Evolutionary conservation across 2,888 invertebrate genomes (phyloP), one percentile per base, ranked within the genome.

Genomic region (Ferrisia virgata): DNA sequence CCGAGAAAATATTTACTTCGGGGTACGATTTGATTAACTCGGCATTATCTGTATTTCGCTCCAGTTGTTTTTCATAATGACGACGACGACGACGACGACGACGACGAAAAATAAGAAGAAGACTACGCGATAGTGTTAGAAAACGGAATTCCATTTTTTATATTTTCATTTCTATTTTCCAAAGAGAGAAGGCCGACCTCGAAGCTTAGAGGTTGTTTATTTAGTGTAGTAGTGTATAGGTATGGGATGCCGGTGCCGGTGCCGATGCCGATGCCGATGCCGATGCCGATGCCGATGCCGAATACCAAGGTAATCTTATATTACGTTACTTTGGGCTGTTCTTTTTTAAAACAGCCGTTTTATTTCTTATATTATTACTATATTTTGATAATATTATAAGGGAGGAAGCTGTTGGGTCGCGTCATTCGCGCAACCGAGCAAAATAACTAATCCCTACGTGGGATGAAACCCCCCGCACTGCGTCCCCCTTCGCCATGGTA

Each of bases 1-100:
- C 28, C 64, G 64, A 64, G 64, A 64, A 64, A 64, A 64, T 64
- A 64, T 64, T 64, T 64, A 64, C 64, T 64, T 64, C 80, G 47
- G 53, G 53, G 33, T 80, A 33, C 80, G 43, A 80, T 80, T 80
- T 53, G 80, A 80, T 80, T 80, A 80, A 80, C 31, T 53, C 53
- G 43, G 33, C 53, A 80, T 80, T 80, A 80, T 80, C 80, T 80
- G 80, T 53, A 31, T 80, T 80, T 80, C 80, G 80, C 80, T 80
- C 80, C 53, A 80, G 47, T 80, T 80, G 47, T 53, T 80, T 39
- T 43, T 80, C 80, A 47, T 80, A 53, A 43, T 58, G 58, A 64
- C 64, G 64, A 64, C 64, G 28, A 64, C 31, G 64, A 64, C 25
- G 25, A 28, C 15, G 28, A 28, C 28, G 28, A n/a, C n/a, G n/a